Evolutionary conservation across 2,113 vertebrate species (phyloP).

Genomic region (Tachysurus fulvidraco): DNA sequence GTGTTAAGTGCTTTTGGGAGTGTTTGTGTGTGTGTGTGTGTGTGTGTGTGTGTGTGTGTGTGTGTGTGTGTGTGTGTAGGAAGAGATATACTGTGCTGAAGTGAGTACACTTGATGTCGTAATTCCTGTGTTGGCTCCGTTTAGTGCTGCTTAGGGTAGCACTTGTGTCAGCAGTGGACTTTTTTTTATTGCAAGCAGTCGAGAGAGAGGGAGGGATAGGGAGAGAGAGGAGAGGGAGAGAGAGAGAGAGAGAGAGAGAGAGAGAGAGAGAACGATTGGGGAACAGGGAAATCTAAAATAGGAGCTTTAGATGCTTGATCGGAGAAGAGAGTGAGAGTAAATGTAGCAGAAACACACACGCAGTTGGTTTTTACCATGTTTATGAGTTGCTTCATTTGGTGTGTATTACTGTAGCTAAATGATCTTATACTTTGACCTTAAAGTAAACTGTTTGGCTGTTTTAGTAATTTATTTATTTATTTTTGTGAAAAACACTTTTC

Average conservation of each 20-base stretch:
- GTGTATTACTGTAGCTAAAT: background rate
- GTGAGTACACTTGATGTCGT: slow-evolving; percentile 70
- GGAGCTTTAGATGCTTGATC: slow-evolving; percentile 2
- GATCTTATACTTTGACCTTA: background rate
- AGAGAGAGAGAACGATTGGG: background rate
- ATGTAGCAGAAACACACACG: background rate
- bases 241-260: background rate
- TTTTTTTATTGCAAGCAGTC: slow-evolving; percentile 45
- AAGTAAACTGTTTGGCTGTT: background rate
- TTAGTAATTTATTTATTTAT: background rate
- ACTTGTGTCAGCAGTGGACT: slow-evolving; percentile 46
- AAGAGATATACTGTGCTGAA: slow-evolving; percentile 63
- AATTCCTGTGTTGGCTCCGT: slow-evolving; percentile 63
- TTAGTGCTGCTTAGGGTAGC: slow-evolving; percentile 53
- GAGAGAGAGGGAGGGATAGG: too few species aligned
- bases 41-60: slow-evolving; percentile 10
- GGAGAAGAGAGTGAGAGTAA: background rate
- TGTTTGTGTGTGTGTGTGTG: slow-evolving; percentile 19
- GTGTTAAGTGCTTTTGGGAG: slow-evolving; percentile 69
- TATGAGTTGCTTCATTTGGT: background rate
- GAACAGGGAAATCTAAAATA: background rate
- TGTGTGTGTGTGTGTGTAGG: slow-evolving; percentile 40
- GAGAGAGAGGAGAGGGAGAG: background rate
- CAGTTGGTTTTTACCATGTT: background rate
- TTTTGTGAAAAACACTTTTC: background rate